Conservation (phyloP, 2,888 invertebrate species). For the Coelopa pilipes region DNA sequence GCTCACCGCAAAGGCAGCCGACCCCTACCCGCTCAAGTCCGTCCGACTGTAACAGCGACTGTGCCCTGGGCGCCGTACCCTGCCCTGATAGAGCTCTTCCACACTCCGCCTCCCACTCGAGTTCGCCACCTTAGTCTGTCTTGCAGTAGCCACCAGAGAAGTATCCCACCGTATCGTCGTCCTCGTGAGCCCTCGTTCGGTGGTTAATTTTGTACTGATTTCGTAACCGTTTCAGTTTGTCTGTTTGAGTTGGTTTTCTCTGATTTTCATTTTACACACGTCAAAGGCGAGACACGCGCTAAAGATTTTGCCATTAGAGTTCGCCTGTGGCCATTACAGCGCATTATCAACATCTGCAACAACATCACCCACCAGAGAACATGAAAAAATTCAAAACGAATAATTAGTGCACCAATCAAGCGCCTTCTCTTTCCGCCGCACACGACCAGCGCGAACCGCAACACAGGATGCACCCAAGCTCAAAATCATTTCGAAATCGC, state of each 20-base stretch:
- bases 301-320: background rate
- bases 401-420: too few species aligned
- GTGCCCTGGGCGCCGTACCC: background rate
- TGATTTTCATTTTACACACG: slow-evolving; percentile 3
- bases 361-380: background rate
- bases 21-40: background rate
- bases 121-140: slow-evolving; percentile 14
- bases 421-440: background rate
- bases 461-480: slow-evolving; percentile 4
- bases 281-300: slow-evolving; percentile 27
- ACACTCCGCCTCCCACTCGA: slow-evolving; percentile 14
- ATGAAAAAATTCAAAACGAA: background rate
- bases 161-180: background rate
- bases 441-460: background rate
- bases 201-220: background rate
- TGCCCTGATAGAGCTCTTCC: background rate
- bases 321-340: slow-evolving; percentile 28
- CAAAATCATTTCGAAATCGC: background rate
- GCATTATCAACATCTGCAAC: slow-evolving; percentile 11
- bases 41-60: background rate
- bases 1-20: background rate
- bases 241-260: slow-evolving; percentile 17
- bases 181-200: background rate
- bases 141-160: slow-evolving; percentile 26
- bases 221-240: slow-evolving; percentile 1